These are phyloP conservation scores for Cyanoramphus novaezelandiae DNA, from an alignment of 2,113 vertebrate genomes.

Conservation along the genomic window DNA sequence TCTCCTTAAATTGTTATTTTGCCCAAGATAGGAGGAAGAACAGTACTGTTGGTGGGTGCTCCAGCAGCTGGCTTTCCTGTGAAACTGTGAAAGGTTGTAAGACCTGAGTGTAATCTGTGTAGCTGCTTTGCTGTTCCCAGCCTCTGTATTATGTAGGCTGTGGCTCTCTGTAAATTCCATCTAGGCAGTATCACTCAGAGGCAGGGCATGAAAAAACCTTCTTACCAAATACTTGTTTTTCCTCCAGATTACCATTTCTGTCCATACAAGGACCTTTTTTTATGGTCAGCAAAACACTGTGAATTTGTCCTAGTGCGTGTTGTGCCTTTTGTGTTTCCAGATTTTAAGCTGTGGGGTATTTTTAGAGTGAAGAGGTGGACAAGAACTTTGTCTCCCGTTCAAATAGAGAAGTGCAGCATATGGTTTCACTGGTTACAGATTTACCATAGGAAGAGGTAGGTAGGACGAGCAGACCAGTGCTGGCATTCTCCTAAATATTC, in stretches of 20 bases:
- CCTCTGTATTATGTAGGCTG: constrained; percentile 17
- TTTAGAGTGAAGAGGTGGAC: constrained; percentile 7
- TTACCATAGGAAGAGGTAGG: not conserved
- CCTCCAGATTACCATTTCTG: not conserved
- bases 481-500: not conserved
- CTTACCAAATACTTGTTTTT: not conserved
- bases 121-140: constrained; percentile 28
- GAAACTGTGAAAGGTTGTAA: not conserved
- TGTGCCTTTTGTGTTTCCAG: not conserved
- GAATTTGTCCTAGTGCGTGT: not conserved
- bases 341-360: not conserved
- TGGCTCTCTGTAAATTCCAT: constrained; percentile 7
- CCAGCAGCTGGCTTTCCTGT: not conserved
- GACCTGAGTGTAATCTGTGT: not conserved
- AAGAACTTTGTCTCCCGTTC: not conserved
- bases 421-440: not conserved
- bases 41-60: not conserved
- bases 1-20: not conserved
- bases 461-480: not conserved
- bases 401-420: not conserved
- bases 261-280: not conserved
- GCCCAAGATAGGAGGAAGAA: not conserved
- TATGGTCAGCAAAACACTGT: not conserved
- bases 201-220: not conserved
- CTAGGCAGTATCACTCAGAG: not conserved